Evolutionary conservation across 2,797 vertebrate genomes (phyloP).

Genomic region (Anomalospiza imberbis): DNA sequence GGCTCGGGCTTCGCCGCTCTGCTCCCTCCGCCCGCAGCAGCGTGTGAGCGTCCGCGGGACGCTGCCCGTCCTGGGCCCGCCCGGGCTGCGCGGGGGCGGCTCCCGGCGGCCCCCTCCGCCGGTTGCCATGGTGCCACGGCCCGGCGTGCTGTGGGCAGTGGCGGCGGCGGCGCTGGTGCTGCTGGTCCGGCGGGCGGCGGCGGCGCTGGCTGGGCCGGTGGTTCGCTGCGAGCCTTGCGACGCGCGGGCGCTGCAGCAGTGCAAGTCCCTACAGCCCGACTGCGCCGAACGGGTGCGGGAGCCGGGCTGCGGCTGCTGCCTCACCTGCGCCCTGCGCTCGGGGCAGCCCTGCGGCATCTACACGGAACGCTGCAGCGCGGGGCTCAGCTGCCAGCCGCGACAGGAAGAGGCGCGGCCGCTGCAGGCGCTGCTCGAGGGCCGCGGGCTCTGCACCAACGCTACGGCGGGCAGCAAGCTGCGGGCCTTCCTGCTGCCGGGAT

Average conservation of each 20-base stretch:
- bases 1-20: no score
- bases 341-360: slow-evolving; percentile 88
- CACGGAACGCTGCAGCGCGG: slow-evolving; percentile 86
- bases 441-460: slow-evolving; percentile 82
- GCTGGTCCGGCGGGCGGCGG: slow-evolving; percentile 70
- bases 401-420: slow-evolving; percentile 82
- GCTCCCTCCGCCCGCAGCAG: not conserved
- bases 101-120: not conserved
- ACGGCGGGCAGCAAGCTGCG: slow-evolving; percentile 45
- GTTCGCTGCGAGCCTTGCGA: slow-evolving; percentile 89
- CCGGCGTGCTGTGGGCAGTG: slow-evolving; percentile 76
- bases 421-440: slow-evolving; percentile 87
- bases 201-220: slow-evolving; percentile 80
- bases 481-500: slow-evolving; percentile 14
- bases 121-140: slow-evolving; percentile 76
- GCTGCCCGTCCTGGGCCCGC: not conserved
- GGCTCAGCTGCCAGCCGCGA: slow-evolving; percentile 81
- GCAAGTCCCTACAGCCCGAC: slow-evolving; percentile 79
- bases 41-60: not conserved
- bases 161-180: slow-evolving; percentile 64
- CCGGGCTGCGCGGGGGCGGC: not conserved
- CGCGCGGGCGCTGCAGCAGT: slow-evolving; percentile 77
- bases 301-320: slow-evolving; percentile 87
- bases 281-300: slow-evolving; percentile 85
- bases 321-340: slow-evolving; percentile 83